Evolutionary conservation across 1,140 invertebrate genomes (phyloP).

Genomic region (Drosophila nigromelanica): DNA sequence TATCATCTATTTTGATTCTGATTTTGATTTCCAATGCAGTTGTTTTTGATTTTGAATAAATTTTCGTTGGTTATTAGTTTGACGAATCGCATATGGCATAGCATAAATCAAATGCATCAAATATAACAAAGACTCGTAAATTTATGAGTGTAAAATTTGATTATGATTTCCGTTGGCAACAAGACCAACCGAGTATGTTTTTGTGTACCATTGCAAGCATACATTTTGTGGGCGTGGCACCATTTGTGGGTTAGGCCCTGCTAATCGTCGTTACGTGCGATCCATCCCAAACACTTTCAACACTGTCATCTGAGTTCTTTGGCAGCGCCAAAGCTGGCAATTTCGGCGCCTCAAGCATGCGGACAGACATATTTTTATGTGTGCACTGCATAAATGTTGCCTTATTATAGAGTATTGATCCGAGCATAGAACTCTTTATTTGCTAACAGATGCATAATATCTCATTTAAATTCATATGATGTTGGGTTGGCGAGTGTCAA

Average conservation of each 20-base stretch:
- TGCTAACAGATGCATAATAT: conserved; percentile 1
- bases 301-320: conserved; percentile 1
- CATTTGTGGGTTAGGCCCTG: conserved; percentile 55
- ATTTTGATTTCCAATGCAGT: conserved; percentile 14
- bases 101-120: conserved; percentile 35
- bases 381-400: conserved; percentile 73
- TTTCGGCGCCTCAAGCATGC: conserved; percentile 10
- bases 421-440: conserved; percentile 34
- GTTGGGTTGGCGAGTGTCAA: neutral
- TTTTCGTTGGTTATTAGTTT: conserved; percentile 32
- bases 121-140: conserved; percentile 55
- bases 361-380: conserved; percentile 9
- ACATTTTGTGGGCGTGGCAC: neutral
- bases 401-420: conserved; percentile 62
- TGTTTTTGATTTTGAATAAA: conserved; percentile 40
- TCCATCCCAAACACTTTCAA: conserved; percentile 54
- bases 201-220: conserved; percentile 10
- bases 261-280: conserved; percentile 73
- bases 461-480: conserved; percentile 21
- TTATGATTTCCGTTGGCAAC: conserved; percentile 17
- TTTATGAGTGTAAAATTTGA: conserved; percentile 19
- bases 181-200: conserved; percentile 21
- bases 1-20: conserved; percentile 29
- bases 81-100: conserved; percentile 45
- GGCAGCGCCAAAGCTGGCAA: conserved; percentile 17